Evolutionary conservation across 2,113 vertebrate genomes (phyloP).

Genomic region (Larimichthys crocea): DNA sequence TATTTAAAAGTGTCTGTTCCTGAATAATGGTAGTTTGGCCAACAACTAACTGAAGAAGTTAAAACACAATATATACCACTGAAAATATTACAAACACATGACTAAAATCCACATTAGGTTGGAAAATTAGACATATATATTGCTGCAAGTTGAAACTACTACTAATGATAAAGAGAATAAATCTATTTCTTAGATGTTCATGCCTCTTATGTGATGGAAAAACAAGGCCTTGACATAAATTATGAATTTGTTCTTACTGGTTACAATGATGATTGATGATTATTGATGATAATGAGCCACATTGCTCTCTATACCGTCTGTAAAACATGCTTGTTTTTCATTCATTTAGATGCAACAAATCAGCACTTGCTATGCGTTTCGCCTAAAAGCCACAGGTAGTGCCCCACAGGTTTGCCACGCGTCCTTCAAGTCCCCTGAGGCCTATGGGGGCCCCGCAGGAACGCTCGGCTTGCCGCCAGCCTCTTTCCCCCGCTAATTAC

Average conservation of each 20-base stretch:
- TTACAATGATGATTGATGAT: not conserved
- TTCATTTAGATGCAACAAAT: constrained; percentile 2
- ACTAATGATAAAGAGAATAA: not conserved
- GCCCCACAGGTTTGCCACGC: constrained; percentile 74
- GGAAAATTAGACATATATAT: no score
- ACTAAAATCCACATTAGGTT: no score
- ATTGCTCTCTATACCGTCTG: not conserved
- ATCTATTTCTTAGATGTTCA: not conserved
- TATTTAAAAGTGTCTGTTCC: no score
- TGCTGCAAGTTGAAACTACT: no score
- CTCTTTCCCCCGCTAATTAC: constrained; percentile 76
- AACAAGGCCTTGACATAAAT: not conserved
- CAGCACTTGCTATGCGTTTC: not conserved
- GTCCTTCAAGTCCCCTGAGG: constrained; percentile 61
- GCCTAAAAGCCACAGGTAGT: constrained; percentile 67
- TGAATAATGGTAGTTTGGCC: no score
- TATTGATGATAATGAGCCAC: not conserved
- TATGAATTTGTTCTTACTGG: not conserved
- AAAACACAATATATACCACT: not conserved
- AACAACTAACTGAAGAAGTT: no score
- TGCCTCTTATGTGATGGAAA: not conserved
- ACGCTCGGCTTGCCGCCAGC: constrained; percentile 48
- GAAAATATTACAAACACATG: not conserved
- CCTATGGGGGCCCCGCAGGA: constrained; percentile 37
- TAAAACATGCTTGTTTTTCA: not conserved